Evolutionary conservation across 2,888 invertebrate genomes (phyloP).

Genomic region (Matsumyia berberina): DNA sequence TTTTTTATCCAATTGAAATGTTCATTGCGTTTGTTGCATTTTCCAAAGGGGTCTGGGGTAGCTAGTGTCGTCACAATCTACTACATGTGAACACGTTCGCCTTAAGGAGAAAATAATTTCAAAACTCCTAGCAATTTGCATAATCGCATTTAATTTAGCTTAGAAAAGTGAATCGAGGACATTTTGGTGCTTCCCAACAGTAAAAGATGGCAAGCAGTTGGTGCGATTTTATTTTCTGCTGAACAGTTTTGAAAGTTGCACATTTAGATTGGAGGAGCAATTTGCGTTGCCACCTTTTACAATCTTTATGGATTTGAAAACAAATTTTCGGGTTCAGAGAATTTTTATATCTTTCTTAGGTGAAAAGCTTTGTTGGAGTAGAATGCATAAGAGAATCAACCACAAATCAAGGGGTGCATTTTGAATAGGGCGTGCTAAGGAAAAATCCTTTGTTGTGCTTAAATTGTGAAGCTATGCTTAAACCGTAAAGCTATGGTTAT

Average conservation of each 20-base stretch:
- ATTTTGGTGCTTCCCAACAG: constrained; percentile 9
- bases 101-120: constrained; percentile 47
- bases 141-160: constrained; percentile 58
- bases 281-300: constrained; percentile 37
- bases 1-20: constrained; percentile 48
- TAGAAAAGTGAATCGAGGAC: constrained; percentile 44
- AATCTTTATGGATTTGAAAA: constrained; percentile 18
- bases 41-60: neutral
- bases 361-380: neutral
- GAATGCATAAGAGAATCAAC: neutral
- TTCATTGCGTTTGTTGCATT: constrained; percentile 35
- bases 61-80: neutral
- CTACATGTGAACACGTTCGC: constrained; percentile 41
- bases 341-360: neutral
- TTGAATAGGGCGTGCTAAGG: neutral
- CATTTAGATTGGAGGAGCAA: constrained; percentile 22
- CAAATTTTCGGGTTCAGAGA: constrained; percentile 1
- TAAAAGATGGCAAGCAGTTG: constrained; percentile 1
- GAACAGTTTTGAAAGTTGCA: constrained; percentile 33
- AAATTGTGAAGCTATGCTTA: no score
- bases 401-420: no score
- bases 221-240: constrained; percentile 27
- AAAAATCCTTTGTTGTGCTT: no score
- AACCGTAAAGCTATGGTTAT: no score
- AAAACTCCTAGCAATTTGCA: constrained; percentile 38